Percentiles rank a stretch among this genome's conserved stretches.
phyloP scores from a whole-genome alignment of 1,140 invertebrate species.

The Anadara kagoshimensis region DNA sequence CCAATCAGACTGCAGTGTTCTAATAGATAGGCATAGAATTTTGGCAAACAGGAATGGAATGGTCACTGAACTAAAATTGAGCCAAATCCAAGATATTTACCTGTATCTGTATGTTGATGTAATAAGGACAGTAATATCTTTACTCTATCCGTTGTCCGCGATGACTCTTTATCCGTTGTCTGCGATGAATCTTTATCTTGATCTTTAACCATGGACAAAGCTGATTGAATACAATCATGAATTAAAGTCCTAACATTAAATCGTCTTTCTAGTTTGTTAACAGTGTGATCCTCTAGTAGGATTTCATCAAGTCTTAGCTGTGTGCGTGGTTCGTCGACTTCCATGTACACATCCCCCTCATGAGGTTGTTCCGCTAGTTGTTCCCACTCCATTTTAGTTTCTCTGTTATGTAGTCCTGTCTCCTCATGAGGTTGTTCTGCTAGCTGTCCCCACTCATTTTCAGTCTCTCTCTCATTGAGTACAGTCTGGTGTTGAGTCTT shows the following conservation, averaged over 20 bases:
- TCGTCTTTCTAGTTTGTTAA: constrained; percentile 10
- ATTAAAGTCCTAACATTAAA: constrained; percentile 25
- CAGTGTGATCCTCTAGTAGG: neutral
- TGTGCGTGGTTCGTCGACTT: constrained; percentile 14
- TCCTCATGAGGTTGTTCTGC: no score
- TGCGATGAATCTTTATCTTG: constrained; percentile 12
- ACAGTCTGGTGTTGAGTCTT: neutral
- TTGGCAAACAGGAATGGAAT: no score
- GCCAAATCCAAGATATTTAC: constrained; percentile 15
- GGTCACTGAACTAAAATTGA: no score
- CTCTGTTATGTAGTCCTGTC: constrained; percentile 1
- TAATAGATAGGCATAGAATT: no score
- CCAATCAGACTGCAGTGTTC: no score
- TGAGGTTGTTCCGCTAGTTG: neutral
- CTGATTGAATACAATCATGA: constrained; percentile 43
- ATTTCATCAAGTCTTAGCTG: neutral
- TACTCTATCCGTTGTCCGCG: constrained; percentile 51
- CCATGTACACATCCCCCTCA: constrained; percentile 14
- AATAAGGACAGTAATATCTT: constrained; percentile 46
- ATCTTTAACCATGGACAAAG: constrained; percentile 56
- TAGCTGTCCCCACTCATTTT: neutral
- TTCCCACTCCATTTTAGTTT: neutral
- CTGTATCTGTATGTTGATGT: constrained; percentile 13
- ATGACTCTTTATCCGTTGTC: constrained; percentile 17
- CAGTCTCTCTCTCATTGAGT: constrained; percentile 1